Base-by-base conservation (phyloP, 2,113 vertebrate genomes). In the Okapia johnstoni region DNA sequence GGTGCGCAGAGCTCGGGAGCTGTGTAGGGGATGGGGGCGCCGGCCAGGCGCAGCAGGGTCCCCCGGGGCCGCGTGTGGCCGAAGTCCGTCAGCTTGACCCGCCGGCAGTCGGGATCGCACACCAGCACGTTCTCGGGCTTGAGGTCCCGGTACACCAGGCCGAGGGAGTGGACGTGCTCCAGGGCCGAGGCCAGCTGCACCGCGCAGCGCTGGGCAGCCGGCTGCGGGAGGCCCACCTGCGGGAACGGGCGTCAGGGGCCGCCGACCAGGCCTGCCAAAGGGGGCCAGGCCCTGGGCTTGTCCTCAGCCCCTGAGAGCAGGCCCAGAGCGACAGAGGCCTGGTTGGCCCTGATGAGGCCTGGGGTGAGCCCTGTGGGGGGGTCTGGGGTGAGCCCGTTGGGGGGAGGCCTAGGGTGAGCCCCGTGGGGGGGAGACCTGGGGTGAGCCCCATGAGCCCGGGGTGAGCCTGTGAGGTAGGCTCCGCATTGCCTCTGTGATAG, bases 91-190 rank as follows among this genome's bases (percentile, higher is more conserved):
- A 99, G 99, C 94, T 99, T 99, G 96, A 99, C 98, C 5, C 97
- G 98, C 13, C 95, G 97, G 97, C 99, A 99, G 93, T 98, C 98
- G 0, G 97, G 98, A 92, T 99, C 99, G 0, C 99, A 98, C 30
- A 99, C 99, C 30, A 99, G 99, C 76, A 99, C 99, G 0, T 99
- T 99, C 98, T 99, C 99, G 0, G 99, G 99, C 96, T 99, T 99
- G 77, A 99, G 98, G 26, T 99, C 99, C 0, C 99, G 99, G 97
- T 99, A 99, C 80, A 99, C 99, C 28, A 99, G 98, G 46, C 99
- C 99, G 0, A 96, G 99, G 93, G 98, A 98, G 98, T 99, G 99
- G 98, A 99, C 99, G 98, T 99, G 99, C 95, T 99, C 99, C 98
- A 99, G 98, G 0, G 99, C 99, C 0, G 99, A 99, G 93, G 99